Conservation (phyloP, 2,797 vertebrate genomes). For the Chloroceryle inda region DNA sequence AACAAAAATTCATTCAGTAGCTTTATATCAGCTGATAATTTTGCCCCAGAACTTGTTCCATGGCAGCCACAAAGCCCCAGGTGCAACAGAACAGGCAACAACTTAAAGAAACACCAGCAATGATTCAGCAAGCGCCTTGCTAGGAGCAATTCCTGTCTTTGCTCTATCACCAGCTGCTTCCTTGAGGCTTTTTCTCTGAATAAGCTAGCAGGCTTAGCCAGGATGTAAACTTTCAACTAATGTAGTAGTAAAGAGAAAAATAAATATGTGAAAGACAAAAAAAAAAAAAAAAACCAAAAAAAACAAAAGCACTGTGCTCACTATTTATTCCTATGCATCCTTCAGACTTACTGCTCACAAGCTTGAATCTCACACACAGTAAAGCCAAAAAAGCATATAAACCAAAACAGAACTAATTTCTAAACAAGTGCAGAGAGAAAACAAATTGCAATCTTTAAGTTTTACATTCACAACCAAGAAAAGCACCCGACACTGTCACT, state of each 20-base stretch:
- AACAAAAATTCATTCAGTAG: background rate
- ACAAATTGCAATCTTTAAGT: background rate
- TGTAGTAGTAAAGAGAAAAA: background rate
- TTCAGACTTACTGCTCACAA: background rate
- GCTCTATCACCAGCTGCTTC: background rate
- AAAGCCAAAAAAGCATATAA: background rate
- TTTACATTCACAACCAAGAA: background rate
- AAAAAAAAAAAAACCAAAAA: background rate
- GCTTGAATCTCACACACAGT: background rate
- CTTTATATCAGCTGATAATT: background rate
- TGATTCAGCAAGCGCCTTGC: background rate
- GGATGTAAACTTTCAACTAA: background rate
- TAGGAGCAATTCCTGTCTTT: background rate
- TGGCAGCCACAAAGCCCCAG: background rate
- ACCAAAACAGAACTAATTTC: background rate
- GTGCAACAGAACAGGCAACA: background rate
- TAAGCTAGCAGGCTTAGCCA: background rate
- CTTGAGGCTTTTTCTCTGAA: background rate
- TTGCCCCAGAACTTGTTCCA: constrained; percentile 5
- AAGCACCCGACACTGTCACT: background rate
- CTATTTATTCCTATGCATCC: background rate
- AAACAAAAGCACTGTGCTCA: background rate
- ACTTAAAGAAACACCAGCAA: constrained; percentile 23
- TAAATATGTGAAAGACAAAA: background rate
- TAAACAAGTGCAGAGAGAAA: background rate